Evolutionary conservation across 2,888 invertebrate genomes (phyloP), one percentile per base, ranked within the genome.

Genomic region (Hymenopus coronatus): DNA sequence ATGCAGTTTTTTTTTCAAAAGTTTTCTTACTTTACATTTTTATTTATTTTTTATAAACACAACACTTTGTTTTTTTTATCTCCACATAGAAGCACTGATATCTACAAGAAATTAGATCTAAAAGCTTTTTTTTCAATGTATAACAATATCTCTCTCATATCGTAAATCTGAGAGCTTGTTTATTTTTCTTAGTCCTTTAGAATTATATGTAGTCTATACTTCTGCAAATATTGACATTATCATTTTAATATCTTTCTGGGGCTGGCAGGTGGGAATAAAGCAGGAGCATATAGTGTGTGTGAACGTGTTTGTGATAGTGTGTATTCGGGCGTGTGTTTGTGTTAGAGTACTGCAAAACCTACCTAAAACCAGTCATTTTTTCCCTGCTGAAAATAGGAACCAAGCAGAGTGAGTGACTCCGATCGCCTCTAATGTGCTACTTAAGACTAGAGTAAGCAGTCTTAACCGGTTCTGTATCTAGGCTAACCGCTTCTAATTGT

Each of bases 61-160:
- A 90, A 86, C 84, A 88, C 89, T 87, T 88, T 83, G 84, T 87
- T 89, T 70, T 89, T 70, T 85, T 88, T 86, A 85, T 89, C 88
- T 88, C 86, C 88, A 89, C 89, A 90, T 88, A 86, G 88, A 87
- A 90, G 89, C 89, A 89, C 90, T 90, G 90, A 89, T 87, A 89
- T 89, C 88, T 90, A 88, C 88, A 89, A 90, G 88, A 88, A 88
- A 89, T 89, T 88, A 86, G 88, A 46, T 88, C 85, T 87, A 89
- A 88, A 89, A 87, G 84, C 88, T 85, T 85, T 89, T 88, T 88
- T 88, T 83, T 82, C 88, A 88, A 87, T 88, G 89, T 88, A 89
- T 89, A 89, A 89, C 88, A 89, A 86, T 88, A 86, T 89, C n/a
- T 89, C 86, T 87, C 87, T 70, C 87, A 40, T 54, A 86, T 83